Evolutionary conservation across 2,797 vertebrate genomes (phyloP).

Genomic region (Gadopsis bispinosus): DNA sequence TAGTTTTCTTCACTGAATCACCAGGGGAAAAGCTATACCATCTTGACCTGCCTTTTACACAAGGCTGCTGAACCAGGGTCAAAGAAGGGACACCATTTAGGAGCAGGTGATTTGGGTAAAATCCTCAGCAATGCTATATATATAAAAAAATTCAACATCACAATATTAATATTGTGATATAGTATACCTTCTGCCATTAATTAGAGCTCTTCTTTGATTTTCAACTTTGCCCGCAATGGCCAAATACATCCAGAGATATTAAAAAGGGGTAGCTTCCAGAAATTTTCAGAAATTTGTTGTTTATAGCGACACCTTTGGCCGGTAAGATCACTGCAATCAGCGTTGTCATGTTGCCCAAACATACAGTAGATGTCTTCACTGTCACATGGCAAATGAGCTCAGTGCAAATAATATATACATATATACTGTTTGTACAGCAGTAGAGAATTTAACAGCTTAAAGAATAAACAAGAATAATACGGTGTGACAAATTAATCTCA

Average conservation of each 20-base stretch:
- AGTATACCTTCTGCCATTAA: background rate
- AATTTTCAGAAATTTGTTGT: no score
- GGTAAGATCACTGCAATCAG: no score
- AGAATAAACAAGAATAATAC: conserved; percentile 5
- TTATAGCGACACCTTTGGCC: no score
- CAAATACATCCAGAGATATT: background rate
- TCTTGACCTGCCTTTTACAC: conserved; percentile 44
- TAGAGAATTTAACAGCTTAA: background rate
- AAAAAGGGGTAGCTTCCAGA: background rate
- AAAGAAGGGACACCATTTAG: conserved; percentile 1
- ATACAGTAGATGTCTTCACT: background rate
- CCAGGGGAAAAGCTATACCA: conserved; percentile 22
- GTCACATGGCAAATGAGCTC: background rate
- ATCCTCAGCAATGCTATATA: background rate
- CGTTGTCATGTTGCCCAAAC: background rate
- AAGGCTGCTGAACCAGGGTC: conserved; percentile 16
- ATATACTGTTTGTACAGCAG: background rate
- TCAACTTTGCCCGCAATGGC: background rate
- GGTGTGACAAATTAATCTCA: background rate
- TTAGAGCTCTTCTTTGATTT: background rate
- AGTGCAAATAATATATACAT: background rate
- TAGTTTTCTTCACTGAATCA: conserved; percentile 22
- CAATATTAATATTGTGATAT: background rate
- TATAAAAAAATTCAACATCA: background rate
- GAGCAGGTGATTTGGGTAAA: background rate